Conservation (phyloP, 2,797 vertebrate species). For the Gastrophryne carolinensis region DNA sequence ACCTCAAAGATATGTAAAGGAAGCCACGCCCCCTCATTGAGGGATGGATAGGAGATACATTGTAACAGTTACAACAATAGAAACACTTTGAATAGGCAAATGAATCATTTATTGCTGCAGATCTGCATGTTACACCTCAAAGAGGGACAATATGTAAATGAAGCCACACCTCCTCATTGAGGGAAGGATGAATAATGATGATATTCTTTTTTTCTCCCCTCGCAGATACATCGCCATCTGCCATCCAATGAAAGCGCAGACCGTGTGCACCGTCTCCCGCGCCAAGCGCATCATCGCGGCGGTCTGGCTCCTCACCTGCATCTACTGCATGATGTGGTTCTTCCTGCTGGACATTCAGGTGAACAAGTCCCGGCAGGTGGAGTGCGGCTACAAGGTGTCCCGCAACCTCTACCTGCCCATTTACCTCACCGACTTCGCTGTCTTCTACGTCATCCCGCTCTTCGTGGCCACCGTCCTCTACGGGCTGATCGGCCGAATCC, state of each 20-base stretch:
- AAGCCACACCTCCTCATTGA: no score
- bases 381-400: constrained; percentile 79
- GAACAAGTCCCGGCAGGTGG: constrained; percentile 62
- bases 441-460: constrained; percentile 77
- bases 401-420: constrained; percentile 81
- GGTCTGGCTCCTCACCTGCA: constrained; percentile 74
- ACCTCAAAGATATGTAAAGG: no score
- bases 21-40: no score
- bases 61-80: no score
- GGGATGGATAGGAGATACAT: no score
- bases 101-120: no score
- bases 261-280: constrained; percentile 73
- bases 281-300: constrained; percentile 74
- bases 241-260: constrained; percentile 77
- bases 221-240: constrained; percentile 80
- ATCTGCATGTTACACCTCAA: no score
- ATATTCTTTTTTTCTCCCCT: not conserved
- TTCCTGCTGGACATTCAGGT: constrained; percentile 81
- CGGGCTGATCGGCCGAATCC: constrained; percentile 74
- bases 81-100: no score
- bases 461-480: constrained; percentile 77
- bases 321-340: constrained; percentile 82
- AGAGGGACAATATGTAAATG: no score
- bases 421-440: constrained; percentile 80
- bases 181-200: no score